phyloP scores from a whole-genome alignment of 1,140 invertebrate genomes.

The Medauroidea extradentata region DNA sequence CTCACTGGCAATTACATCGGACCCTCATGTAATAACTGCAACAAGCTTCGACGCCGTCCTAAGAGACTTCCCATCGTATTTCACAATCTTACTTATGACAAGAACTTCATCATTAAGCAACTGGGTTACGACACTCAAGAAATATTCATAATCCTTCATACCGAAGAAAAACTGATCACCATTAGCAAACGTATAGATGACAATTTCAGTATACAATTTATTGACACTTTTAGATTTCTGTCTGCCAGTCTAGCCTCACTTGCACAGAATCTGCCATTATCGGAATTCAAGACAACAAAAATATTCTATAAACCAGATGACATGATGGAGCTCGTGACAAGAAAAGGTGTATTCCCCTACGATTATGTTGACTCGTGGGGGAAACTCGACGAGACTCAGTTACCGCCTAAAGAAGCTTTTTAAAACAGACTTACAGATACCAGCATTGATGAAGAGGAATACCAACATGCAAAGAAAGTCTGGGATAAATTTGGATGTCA shows the following conservation, averaged over 20 bases:
- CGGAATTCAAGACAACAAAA: not conserved
- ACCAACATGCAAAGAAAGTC: conserved; percentile 40
- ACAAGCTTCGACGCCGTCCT: not conserved
- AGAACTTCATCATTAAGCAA: not conserved
- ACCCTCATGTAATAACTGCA: not conserved
- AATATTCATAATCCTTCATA: not conserved
- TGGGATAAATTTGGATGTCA: conserved; percentile 42
- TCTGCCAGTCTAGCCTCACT: conserved; percentile 24
- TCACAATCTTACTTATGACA: not conserved
- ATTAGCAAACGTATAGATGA: not conserved
- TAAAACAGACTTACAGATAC: conserved; percentile 34
- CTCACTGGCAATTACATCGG: not conserved
- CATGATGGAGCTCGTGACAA: conserved; percentile 15
- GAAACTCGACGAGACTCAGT: conserved; percentile 31
- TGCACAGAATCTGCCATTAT: conserved; percentile 10
- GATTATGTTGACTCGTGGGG: conserved; percentile 31
- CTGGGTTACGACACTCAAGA: not conserved
- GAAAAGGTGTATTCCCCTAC: conserved; percentile 35
- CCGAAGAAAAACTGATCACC: not conserved
- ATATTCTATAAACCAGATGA: conserved; percentile 9
- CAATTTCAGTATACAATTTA: conserved; percentile 23
- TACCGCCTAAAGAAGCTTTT: conserved; percentile 38
- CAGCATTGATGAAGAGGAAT: conserved; percentile 34
- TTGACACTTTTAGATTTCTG: conserved; percentile 35
- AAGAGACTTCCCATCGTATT: not conserved